Conservation (phyloP, 2,113 vertebrate genomes). For the Anolis sagrei region DNA sequence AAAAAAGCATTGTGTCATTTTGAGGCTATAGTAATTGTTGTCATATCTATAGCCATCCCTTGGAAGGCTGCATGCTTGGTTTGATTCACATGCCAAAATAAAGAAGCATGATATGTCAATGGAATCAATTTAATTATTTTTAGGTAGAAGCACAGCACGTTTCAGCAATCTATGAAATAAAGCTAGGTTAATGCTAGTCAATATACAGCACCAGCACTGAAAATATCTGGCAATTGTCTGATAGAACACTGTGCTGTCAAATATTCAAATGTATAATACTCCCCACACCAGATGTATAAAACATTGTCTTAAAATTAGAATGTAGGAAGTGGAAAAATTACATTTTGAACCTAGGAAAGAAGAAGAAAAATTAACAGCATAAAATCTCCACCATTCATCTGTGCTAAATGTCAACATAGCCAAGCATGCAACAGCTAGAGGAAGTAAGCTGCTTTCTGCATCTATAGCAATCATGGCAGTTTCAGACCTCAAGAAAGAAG, state of each 20-base stretch:
- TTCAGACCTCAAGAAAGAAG: not conserved
- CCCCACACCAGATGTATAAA: not conserved
- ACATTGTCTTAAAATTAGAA: not conserved
- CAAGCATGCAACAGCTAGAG: not conserved
- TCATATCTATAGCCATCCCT: not conserved
- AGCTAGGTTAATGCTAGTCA: not conserved
- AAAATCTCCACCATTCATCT: not conserved
- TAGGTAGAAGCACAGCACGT: not conserved
- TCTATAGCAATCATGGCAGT: not conserved
- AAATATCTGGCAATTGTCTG: slow-evolving; percentile 1
- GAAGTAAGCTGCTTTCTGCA: not conserved
- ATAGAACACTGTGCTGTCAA: not conserved
- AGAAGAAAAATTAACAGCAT: not conserved
- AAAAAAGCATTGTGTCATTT: not conserved
- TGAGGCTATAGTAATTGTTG: slow-evolving; percentile 8
- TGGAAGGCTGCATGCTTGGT: not conserved
- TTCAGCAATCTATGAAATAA: slow-evolving; percentile 13
- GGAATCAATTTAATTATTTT: not conserved
- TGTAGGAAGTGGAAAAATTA: not conserved
- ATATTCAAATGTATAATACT: not conserved
- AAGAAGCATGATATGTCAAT: not conserved
- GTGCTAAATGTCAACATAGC: not conserved
- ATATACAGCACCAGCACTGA: not conserved
- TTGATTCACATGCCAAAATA: not conserved
- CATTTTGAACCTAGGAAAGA: not conserved